phyloP scores from a whole-genome alignment of 2,888 invertebrate genomes.

The Byasa hedistus region DNA sequence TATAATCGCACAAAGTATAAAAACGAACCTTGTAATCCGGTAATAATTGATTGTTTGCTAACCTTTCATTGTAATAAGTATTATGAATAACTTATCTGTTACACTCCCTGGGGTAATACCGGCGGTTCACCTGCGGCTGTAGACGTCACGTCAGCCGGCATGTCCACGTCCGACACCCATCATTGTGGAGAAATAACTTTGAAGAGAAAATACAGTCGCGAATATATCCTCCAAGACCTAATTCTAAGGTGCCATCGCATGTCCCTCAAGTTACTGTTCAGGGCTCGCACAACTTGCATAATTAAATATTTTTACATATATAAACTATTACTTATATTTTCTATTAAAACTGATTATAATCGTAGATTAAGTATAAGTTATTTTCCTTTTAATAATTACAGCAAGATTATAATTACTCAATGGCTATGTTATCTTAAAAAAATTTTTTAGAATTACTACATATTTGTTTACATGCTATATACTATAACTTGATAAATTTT shows the following conservation, averaged over 20 bases:
- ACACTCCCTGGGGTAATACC: conserved; percentile 29
- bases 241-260: conserved; percentile 58
- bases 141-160: conserved; percentile 39
- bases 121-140: conserved; percentile 28
- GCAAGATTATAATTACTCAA: too few species aligned
- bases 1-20: too few species aligned
- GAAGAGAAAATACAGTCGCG: conserved; percentile 51
- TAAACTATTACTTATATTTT: not conserved
- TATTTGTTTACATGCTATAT: too few species aligned
- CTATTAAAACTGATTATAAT: too few species aligned
- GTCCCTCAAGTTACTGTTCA: conserved; percentile 62
- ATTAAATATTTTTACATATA: not conserved
- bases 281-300: conserved; percentile 46
- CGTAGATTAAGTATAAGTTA: too few species aligned
- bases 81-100: not conserved
- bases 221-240: conserved; percentile 52
- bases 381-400: too few species aligned
- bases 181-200: conserved; percentile 54
- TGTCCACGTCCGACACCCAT: conserved; percentile 54
- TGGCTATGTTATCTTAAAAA: too few species aligned
- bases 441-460: too few species aligned
- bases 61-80: too few species aligned
- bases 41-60: too few species aligned
- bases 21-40: too few species aligned
- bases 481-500: too few species aligned